A percentile compares a stretch with the other conserved stretches of the same genome.
Conservation (phyloP, 2,888 invertebrate genomes). For the Eupsilia transversa region DNA sequence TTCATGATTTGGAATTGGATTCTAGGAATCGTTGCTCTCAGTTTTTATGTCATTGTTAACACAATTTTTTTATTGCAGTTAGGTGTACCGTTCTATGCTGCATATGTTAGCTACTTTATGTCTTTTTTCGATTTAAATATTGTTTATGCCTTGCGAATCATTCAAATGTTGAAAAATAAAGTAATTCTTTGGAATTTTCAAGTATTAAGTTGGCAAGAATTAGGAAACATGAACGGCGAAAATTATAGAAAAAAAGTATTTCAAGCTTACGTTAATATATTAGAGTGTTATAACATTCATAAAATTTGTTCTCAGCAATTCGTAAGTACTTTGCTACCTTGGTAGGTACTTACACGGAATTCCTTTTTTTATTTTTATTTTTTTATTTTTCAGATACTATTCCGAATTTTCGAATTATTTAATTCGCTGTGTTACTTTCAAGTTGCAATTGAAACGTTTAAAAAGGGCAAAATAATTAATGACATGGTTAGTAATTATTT, state of each 20-base stretch:
- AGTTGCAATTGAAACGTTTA: neutral
- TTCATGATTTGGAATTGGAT: constrained; percentile 29
- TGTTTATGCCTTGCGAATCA: constrained; percentile 4
- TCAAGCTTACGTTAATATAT: constrained; percentile 40
- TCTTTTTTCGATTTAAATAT: constrained; percentile 31
- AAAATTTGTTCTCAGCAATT: constrained; percentile 17
- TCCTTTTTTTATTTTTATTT: neutral
- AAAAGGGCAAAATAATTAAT: neutral
- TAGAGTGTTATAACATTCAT: constrained; percentile 37
- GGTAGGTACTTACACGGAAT: neutral
- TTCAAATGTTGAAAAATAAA: constrained; percentile 33
- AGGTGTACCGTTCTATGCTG: neutral
- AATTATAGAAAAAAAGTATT: neutral
- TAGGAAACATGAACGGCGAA: neutral
- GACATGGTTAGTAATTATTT: neutral
- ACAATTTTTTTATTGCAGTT: neutral
- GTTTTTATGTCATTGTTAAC: neutral
- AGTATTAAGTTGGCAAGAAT: neutral
- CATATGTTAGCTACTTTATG: neutral
- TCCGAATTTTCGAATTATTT: neutral
- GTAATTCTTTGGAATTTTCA: constrained; percentile 32
- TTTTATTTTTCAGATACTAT: constrained; percentile 5
- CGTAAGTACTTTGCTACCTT: constrained; percentile 34
- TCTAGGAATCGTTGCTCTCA: neutral
- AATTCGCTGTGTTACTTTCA: neutral